Conservation (phyloP, 2,113 vertebrate genomes). For the Genyomyrus donnyi region DNA sequence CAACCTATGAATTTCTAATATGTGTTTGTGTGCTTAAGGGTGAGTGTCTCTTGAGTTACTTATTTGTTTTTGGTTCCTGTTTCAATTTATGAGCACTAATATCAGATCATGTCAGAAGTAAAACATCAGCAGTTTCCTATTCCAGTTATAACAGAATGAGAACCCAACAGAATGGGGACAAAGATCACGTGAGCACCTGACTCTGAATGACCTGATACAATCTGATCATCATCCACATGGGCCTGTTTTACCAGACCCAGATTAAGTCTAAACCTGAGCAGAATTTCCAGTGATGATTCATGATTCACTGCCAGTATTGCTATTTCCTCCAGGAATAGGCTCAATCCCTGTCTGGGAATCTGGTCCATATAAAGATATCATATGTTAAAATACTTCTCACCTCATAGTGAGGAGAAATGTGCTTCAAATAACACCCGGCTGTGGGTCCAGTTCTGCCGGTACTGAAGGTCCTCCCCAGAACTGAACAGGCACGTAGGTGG, state of each 20-base stretch:
- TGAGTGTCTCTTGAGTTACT: neutral
- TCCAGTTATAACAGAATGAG: neutral
- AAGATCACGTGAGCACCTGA: neutral
- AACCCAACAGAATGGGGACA: neutral
- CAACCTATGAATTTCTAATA: neutral
- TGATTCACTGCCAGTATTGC: neutral
- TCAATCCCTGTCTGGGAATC: neutral
- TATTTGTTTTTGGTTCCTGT: neutral
- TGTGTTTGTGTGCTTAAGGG: neutral
- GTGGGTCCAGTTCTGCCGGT: neutral
- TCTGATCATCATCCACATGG: neutral
- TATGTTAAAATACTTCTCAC: neutral
- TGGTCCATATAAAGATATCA: neutral
- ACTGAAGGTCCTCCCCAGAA: neutral
- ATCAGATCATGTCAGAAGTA: neutral
- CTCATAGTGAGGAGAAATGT: neutral
- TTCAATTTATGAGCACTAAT: neutral
- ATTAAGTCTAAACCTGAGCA: neutral
- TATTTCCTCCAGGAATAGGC: neutral
- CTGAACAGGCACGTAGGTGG: neutral
- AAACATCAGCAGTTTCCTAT: neutral
- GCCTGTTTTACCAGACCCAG: neutral
- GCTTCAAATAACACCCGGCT: neutral
- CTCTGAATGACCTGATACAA: neutral
- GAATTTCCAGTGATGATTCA: neutral